Evolutionary conservation across 2,888 invertebrate genomes (phyloP), one percentile per base, ranked within the genome.

Genomic region (Yponomeuta malinellus): DNA sequence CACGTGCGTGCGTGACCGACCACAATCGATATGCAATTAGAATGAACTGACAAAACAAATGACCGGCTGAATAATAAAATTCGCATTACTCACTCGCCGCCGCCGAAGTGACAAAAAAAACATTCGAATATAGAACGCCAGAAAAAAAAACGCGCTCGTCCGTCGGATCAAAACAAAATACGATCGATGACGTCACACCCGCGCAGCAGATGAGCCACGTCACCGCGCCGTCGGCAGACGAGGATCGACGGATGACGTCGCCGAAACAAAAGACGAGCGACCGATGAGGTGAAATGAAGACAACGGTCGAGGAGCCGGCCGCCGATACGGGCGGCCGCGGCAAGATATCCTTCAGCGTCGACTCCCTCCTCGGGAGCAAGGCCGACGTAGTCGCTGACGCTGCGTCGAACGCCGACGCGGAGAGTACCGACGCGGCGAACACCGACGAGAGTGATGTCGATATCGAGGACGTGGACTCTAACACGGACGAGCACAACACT

Each of bases 331-430:
- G 93, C 78, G 87, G 93, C 74, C 94, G 94, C 81, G 93, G 94
- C 76, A 94, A 95, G 77, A 95, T 95, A 80, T 95, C 95, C 73
- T 95, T 95, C 84, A 95, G 95, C 87, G 95, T 95, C 69, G 95
- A 95, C 84, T 93, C 95, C 0, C 81, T 95, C 33, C 82, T 95
- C 59, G 88, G 90, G 43, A 83, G 89, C 76, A 81, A 88, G 75
- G 82, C 78, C 31, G 84, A 86, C 66, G 78, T 84, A 2, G 83
- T 85, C 2, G 76, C 75, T 15, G 89, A 90, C 69, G 84, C 82
- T 0, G 83, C 83, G 70, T 89, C 88, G 74, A 88, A 88, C 73
- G 52, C 52, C 52, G 92, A 92, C 70, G 88, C 88, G 0, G 91
- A 91, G 72, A 87, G 89, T 73, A 85, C 84, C 4, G 84, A 83